Evolutionary conservation across 2,113 vertebrate species (phyloP).

Genomic region (Lophochroa leadbeateri): DNA sequence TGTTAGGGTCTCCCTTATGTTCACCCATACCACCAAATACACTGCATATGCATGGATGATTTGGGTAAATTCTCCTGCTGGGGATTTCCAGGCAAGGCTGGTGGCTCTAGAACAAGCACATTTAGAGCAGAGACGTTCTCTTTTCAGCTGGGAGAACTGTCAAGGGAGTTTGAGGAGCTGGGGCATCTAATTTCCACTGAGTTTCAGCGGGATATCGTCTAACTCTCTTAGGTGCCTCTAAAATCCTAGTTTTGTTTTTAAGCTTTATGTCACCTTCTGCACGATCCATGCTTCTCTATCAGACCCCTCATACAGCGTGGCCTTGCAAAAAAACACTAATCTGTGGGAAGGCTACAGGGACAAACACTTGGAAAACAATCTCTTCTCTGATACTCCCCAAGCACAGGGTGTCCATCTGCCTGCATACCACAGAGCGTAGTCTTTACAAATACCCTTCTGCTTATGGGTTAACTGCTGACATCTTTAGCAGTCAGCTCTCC

Average conservation of each 20-base stretch:
- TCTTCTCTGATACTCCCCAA: neutral
- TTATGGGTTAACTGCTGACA: neutral
- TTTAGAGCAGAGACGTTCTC: neutral
- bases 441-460: neutral
- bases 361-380: neutral
- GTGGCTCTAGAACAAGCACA: neutral
- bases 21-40: neutral
- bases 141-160: neutral
- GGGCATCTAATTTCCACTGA: neutral
- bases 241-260: neutral
- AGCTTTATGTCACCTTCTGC: neutral
- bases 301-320: neutral
- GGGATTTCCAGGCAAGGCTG: neutral
- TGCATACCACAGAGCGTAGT: neutral
- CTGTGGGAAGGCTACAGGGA: slow-evolving; percentile 15
- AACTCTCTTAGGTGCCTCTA: neutral
- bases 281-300: neutral
- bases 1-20: neutral
- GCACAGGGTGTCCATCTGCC: neutral
- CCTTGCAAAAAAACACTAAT: neutral
- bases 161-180: neutral
- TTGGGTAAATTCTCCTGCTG: neutral
- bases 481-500: neutral
- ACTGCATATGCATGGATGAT: accelerated
- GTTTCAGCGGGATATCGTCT: neutral